phyloP scores from a whole-genome alignment of 2,797 vertebrate species.

The Discoglossus pictus region DNA sequence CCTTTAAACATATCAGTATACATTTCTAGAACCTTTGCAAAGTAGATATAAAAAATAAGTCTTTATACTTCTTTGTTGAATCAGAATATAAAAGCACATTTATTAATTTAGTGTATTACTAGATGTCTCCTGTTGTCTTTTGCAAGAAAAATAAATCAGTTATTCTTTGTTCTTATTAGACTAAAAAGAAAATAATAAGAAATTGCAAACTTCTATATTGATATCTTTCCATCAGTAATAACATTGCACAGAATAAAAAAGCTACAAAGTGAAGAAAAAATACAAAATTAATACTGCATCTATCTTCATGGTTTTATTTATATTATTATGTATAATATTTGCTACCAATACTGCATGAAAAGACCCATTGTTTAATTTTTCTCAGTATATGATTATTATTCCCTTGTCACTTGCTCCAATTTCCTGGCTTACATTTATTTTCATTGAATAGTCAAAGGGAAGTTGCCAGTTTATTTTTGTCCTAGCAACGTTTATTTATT shows the following conservation, averaged over 20 bases:
- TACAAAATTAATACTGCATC: constrained; percentile 42
- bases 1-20: background rate
- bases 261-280: constrained; percentile 54
- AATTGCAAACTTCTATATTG: constrained; percentile 51
- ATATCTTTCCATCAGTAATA: constrained; percentile 57
- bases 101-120: constrained; percentile 60
- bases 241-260: constrained; percentile 47
- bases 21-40: background rate
- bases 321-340: constrained; percentile 47
- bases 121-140: constrained; percentile 59
- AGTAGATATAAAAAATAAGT: background rate
- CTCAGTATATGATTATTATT: constrained; percentile 45
- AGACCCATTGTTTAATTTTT: constrained; percentile 49
- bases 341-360: constrained; percentile 37
- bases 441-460: constrained; percentile 34
- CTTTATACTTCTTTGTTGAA: background rate
- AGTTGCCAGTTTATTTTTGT: constrained; percentile 24
- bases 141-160: constrained; percentile 26
- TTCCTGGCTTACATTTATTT: constrained; percentile 47
- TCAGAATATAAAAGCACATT: constrained; percentile 2
- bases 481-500: constrained; percentile 15
- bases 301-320: constrained; percentile 41
- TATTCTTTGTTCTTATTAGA: constrained; percentile 42
- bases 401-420: constrained; percentile 43
- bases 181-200: constrained; percentile 50